A percentile compares a stretch with the other conserved stretches of the same genome.
These are phyloP conservation scores for Atopsyche davidsoni DNA, from an alignment of 1,140 invertebrate genomes.

Conservation along the genomic window DNA sequence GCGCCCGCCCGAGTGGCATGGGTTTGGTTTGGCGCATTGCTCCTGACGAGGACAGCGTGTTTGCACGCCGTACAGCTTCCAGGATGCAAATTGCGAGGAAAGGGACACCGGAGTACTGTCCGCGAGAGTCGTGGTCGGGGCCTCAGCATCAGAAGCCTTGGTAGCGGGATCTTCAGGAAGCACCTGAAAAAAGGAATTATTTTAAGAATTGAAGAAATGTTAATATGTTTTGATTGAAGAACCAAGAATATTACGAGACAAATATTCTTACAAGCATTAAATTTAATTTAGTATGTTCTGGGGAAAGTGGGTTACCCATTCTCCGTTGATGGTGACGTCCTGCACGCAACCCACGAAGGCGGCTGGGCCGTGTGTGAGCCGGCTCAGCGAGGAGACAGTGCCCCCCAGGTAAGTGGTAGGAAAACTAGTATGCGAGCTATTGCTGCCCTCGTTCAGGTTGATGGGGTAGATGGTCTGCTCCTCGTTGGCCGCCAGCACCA, in stretches of 20 bases:
- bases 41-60: conserved; percentile 68
- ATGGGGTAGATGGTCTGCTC: conserved; percentile 86
- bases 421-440: conserved; percentile 70
- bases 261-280: no score
- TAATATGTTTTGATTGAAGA: no score
- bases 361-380: conserved; percentile 62
- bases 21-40: conserved; percentile 76
- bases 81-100: conserved; percentile 17
- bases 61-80: conserved; percentile 41
- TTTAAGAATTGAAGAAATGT: no score
- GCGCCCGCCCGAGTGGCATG: conserved; percentile 76
- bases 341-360: conserved; percentile 87
- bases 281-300: background rate
- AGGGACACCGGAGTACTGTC: conserved; percentile 11
- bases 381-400: conserved; percentile 60
- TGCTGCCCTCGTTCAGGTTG: conserved; percentile 66
- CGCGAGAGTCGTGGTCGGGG: background rate
- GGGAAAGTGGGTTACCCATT: conserved; percentile 56
- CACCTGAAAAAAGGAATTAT: conserved; percentile 34
- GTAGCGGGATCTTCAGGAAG: conserved; percentile 29
- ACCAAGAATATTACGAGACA: no score
- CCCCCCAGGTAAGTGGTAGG: conserved; percentile 74
- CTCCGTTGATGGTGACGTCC: conserved; percentile 80
- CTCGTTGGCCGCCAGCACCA: conserved; percentile 78
- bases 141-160: background rate